phyloP scores from a whole-genome alignment of 2,797 vertebrate genomes.

The Falco naumanni region DNA sequence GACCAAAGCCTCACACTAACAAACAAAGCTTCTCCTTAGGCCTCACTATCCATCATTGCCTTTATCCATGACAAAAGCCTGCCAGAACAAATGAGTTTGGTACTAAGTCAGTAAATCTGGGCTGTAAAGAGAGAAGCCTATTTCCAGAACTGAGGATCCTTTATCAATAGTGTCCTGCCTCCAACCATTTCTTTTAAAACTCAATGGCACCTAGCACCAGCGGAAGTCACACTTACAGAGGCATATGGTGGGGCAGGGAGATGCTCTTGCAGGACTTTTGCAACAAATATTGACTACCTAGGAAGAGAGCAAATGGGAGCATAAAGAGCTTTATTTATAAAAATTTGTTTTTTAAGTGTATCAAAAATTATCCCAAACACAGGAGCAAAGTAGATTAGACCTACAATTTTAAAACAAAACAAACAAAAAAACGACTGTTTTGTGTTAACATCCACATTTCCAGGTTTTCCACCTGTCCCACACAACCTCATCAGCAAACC shows the following conservation, averaged over 20 bases:
- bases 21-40: constrained; percentile 15
- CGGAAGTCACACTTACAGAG: neutral
- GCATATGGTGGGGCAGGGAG: neutral
- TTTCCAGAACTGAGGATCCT: neutral
- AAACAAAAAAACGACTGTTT: fast-evolving
- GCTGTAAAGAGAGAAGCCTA: neutral
- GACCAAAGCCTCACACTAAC: neutral
- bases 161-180: neutral
- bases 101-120: neutral
- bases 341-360: neutral
- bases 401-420: neutral
- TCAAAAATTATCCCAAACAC: neutral
- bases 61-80: constrained; percentile 6
- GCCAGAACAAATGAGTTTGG: neutral
- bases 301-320: neutral
- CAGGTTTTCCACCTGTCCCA: neutral
- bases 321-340: neutral
- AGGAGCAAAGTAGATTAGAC: neutral
- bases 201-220: neutral
- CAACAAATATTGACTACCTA: neutral
- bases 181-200: neutral
- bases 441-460: neutral
- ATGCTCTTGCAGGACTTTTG: neutral
- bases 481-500: neutral
- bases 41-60: neutral